Evolutionary conservation across 2,113 vertebrate species (phyloP), one percentile per base, ranked within the genome.

Genomic region (Panthera leo): DNA sequence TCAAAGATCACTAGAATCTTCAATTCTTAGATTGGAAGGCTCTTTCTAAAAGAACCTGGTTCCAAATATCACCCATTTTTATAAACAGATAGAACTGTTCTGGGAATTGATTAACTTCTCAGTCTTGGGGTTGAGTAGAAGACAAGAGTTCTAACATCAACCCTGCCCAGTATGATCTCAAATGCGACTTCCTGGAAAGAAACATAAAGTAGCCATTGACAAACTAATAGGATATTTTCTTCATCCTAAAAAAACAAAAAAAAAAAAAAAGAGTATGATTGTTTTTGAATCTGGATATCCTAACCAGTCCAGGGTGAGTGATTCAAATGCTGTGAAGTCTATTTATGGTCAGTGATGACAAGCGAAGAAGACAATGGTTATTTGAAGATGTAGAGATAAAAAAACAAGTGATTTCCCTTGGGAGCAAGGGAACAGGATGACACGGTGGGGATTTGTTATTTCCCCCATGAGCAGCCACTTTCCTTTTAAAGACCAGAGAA

Each of bases 131-230:
- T 36, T 78, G 76, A 73, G 12, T 51, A 84, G 70, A 85, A 82
- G 68, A 92, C 85, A 80, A 93, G 85, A 93, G 78, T 94, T 83
- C 82, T 51, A 36, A 12, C 29, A 65, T 55, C 63, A 48, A 10
- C 85, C 71, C 83, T 91, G 82, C 97, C 96, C 91, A 97, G 6
- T 51, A 45, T 96, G 91, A 93, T 80, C 85, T 98, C 96, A 93
- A 85, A 78, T 7, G 68, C 91, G 65, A 58, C 53, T 89, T 82
- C 21, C 48, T 6, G 9, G 34, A 82, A 93, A n/a, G 34, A 78
- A 85, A 83, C 27, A 18, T 45, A 61, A 82, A 73, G 48, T 53
- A 31, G 10, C 5, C 53, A 67, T 86, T 7, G n/a, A 45, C 42
- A 70, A 58, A 71, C 18, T 25, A 95, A 96, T 2, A 68, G 75